phyloP scores from a whole-genome alignment of 2,113 vertebrate genomes.

The Podarcis raffonei region DNA sequence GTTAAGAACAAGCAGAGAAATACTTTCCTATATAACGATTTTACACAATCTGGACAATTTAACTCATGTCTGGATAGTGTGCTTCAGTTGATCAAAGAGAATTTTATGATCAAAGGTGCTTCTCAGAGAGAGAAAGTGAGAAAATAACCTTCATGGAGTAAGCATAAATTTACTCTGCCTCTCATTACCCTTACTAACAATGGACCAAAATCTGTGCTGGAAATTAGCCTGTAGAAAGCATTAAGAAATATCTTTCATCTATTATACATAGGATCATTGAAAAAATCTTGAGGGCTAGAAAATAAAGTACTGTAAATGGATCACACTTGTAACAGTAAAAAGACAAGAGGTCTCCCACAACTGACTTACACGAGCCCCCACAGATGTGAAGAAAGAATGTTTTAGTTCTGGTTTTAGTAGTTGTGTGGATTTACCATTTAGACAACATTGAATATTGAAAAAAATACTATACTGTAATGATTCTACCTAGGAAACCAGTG shows the following conservation, averaged over 20 bases:
- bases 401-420: background rate
- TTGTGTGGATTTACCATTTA: background rate
- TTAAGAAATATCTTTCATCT: background rate
- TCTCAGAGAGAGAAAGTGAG: constrained; percentile 43
- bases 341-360: background rate
- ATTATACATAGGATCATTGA: background rate
- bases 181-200: constrained; percentile 35
- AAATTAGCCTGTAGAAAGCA: background rate
- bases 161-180: constrained; percentile 49
- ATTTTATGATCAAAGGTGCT: constrained; percentile 68
- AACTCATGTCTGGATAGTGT: constrained; percentile 58
- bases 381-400: background rate
- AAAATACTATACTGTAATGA: background rate
- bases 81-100: constrained; percentile 65
- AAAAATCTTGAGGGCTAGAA: background rate
- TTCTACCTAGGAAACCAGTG: background rate
- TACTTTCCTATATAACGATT: constrained; percentile 44
- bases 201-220: background rate
- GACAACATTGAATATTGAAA: background rate
- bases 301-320: background rate
- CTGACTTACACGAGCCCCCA: background rate
- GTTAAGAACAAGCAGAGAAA: constrained; percentile 30
- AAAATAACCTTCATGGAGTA: constrained; percentile 54
- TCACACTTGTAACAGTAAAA: background rate
- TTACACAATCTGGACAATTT: constrained; percentile 56